Evolutionary conservation across 1,140 invertebrate species (phyloP).

Genomic region (Spodoptera litura): DNA sequence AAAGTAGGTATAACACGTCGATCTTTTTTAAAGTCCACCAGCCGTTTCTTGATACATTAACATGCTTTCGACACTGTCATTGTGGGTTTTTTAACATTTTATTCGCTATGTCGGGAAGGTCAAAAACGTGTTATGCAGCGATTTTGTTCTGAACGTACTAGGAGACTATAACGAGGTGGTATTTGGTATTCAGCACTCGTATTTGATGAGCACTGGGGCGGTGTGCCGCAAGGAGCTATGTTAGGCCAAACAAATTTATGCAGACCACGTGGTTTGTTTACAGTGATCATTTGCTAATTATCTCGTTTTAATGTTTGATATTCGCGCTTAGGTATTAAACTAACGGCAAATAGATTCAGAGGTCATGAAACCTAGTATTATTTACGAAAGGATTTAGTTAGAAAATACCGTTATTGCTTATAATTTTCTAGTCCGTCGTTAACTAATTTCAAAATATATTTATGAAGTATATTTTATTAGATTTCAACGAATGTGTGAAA

Average conservation of each 20-base stretch:
- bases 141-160: slow-evolving; percentile 52
- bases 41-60: slow-evolving; percentile 15
- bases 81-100: slow-evolving; percentile 34
- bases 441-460: too few relatives aligned
- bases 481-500: too few relatives aligned
- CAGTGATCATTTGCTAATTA: slow-evolving; percentile 33
- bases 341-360: background rate
- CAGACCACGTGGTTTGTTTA: slow-evolving; percentile 5
- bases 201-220: slow-evolving; percentile 57
- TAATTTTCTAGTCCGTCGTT: too few relatives aligned
- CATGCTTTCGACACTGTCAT: slow-evolving; percentile 37
- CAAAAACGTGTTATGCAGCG: slow-evolving; percentile 52
- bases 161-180: slow-evolving; percentile 61
- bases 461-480: too few relatives aligned
- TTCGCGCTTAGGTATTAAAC: slow-evolving; percentile 5
- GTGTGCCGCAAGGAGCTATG: slow-evolving; percentile 64
- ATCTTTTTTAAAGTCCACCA: slow-evolving; percentile 7
- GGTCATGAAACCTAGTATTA: slow-evolving; percentile 8
- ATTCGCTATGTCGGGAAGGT: slow-evolving; percentile 48
- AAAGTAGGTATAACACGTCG: slow-evolving; percentile 14
- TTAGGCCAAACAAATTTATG: slow-evolving; percentile 51
- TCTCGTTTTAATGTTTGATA: background rate
- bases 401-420: background rate
- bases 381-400: background rate
- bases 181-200: slow-evolving; percentile 71